Evolutionary conservation across 2,797 vertebrate genomes (phyloP).

Genomic region (Geotrypetes seraphini): DNA sequence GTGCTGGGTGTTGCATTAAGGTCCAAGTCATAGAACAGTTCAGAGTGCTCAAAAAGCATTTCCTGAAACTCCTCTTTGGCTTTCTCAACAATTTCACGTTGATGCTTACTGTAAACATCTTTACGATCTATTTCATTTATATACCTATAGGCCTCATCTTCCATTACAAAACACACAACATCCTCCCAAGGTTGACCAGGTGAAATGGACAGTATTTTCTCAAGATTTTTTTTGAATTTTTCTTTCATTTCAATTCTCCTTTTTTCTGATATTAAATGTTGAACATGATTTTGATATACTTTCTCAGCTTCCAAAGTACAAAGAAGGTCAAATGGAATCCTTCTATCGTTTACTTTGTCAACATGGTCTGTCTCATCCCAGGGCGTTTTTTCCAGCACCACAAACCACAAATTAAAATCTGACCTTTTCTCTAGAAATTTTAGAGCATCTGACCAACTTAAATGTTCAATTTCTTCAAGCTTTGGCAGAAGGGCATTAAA

Average conservation of each 20-base stretch:
- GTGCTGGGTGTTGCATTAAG: constrained; percentile 94
- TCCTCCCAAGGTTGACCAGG: constrained; percentile 95
- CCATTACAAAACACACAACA: constrained; percentile 94
- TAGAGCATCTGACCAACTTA: constrained; percentile 87
- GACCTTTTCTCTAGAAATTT: constrained; percentile 76
- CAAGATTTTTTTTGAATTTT: constrained; percentile 95
- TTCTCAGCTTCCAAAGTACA: constrained; percentile 80
- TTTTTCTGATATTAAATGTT: constrained; percentile 89
- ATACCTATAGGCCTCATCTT: constrained; percentile 93
- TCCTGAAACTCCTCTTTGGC: constrained; percentile 99
- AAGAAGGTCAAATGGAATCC: constrained; percentile 93
- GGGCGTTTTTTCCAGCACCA: constrained; percentile 85
- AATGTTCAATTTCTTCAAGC: constrained; percentile 86
- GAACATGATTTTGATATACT: constrained; percentile 89
- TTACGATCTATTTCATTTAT: constrained; percentile 88
- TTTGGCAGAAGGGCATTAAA: constrained; percentile 86
- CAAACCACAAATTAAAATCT: constrained; percentile 91
- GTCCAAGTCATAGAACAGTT: constrained; percentile 97
- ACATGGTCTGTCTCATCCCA: constrained; percentile 96
- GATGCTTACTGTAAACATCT: constrained; percentile 91
- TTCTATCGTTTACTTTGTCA: constrained; percentile 85
- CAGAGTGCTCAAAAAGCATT: constrained; percentile 98
- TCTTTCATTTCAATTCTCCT: constrained; percentile 94
- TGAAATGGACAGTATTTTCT: constrained; percentile 91
- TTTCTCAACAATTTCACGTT: constrained; percentile 97